Evolutionary conservation across 2,888 invertebrate genomes (phyloP), one percentile per base, ranked within the genome.

Genomic region (Epicampocera succincta): DNA sequence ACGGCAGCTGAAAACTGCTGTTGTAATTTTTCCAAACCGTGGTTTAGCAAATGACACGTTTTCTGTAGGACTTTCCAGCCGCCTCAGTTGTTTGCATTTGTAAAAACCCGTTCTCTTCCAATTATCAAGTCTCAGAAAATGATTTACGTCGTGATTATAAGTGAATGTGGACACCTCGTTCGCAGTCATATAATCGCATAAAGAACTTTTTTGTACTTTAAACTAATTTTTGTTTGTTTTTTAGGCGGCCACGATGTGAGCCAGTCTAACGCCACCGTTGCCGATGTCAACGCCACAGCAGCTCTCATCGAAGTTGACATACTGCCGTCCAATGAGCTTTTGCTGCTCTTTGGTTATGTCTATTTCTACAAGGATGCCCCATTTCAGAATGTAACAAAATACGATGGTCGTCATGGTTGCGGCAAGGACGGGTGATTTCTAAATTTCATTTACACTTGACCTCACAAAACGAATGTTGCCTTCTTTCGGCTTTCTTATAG

Each of bases 341-440:
- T 97, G 61, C 94, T 95, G 66, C 92, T 99, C 65, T 92, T 99
- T n/a, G 96, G 97, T 48, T 99, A 98, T 91, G 95, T 96, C 9
- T 93, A 98, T 56, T 96, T 96, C 90, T 96, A 94, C 87, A 95
- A 94, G 89, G 96, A 96, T 90, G 94, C 96, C 15, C 94, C 94
- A 0, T 89, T 92, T 58, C 91, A 91, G 74, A 96, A 97, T 89
- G 93, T 98, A 65, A 96, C 96, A 0, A 93, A 96, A 84, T 98
- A 95, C 90, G 97, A 97, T 86, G 96, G 96, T 52, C 92, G 97
- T 72, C 98, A 98, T 90, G 98, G 97, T 29, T 98, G 98, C 90
- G 96, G 97, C 0, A 95, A 95, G 78, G 95, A 96, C 88, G 93
- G 94, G 92, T 94, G 91, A 86, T 88, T 58, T 13, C 15, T 21